These are phyloP conservation scores for Molothrus aeneus DNA, from an alignment of 2,797 vertebrate genomes.

Conservation along the genomic window DNA sequence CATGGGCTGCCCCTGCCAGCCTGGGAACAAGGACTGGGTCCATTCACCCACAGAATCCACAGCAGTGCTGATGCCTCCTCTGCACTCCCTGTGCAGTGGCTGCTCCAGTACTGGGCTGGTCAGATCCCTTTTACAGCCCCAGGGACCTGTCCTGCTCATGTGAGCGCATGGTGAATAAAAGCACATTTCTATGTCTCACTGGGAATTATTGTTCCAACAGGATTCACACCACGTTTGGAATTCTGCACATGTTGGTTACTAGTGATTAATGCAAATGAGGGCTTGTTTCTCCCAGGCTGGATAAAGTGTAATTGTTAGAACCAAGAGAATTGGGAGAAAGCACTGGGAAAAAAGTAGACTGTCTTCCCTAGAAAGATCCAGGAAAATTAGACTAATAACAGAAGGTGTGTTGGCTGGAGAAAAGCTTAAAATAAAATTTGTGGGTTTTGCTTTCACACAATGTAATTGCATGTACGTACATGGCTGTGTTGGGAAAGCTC, in stretches of 20 bases:
- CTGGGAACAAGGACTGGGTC: not conserved
- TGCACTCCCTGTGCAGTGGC: not conserved
- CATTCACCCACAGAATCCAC: not conserved
- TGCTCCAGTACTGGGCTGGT: not conserved
- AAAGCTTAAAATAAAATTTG: not conserved
- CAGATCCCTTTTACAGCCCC: not conserved
- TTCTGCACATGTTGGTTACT: not conserved
- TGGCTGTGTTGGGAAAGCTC: not conserved
- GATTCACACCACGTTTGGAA: not conserved
- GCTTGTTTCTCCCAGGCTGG: not conserved
- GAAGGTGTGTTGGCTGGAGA: not conserved
- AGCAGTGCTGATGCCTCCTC: rapidly evolving
- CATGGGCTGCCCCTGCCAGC: not conserved
- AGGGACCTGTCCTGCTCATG: not conserved
- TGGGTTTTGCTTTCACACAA: not conserved
- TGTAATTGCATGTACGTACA: not conserved
- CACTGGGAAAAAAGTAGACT: not conserved
- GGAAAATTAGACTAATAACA: not conserved
- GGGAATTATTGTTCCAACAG: not conserved
- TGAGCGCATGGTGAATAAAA: not conserved
- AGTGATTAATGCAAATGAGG: not conserved
- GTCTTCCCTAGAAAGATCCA: not conserved
- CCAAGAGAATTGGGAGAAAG: not conserved
- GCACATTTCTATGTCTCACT: not conserved
- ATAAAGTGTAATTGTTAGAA: not conserved